These are phyloP conservation scores for Stenchaetothrips biformis DNA, from an alignment of 2,888 invertebrate species.

Conservation along the genomic window DNA sequence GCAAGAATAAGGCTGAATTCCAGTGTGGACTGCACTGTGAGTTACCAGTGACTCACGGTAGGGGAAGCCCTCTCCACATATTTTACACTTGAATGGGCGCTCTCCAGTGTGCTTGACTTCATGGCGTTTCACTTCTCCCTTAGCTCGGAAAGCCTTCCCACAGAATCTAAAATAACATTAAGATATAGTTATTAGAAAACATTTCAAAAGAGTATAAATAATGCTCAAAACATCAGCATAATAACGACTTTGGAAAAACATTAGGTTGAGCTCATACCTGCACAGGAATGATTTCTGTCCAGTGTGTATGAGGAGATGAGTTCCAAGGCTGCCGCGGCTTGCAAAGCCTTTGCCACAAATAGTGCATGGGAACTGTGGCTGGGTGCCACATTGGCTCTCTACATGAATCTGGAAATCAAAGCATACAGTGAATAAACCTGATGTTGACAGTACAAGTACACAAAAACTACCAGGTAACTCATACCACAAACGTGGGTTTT, in stretches of 20 bases:
- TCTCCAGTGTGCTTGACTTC: slow-evolving; percentile 49
- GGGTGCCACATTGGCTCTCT: slow-evolving; percentile 33
- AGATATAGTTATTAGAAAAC: neutral
- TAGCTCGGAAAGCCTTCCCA: slow-evolving; percentile 44
- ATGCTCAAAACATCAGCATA: neutral
- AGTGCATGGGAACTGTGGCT: slow-evolving; percentile 44
- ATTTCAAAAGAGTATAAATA: neutral
- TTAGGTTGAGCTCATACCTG: neutral
- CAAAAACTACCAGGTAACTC: too few relatives aligned
- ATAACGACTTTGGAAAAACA: neutral
- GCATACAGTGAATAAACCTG: neutral
- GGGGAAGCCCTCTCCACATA: slow-evolving; percentile 46
- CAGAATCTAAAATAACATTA: slow-evolving; percentile 40
- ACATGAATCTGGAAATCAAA: slow-evolving; percentile 32
- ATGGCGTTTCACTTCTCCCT: slow-evolving; percentile 45
- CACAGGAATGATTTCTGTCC: slow-evolving; percentile 43
- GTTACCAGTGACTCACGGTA: slow-evolving; percentile 50
- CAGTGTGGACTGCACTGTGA: slow-evolving; percentile 49
- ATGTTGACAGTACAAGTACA: too few relatives aligned
- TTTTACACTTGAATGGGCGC: slow-evolving; percentile 44
- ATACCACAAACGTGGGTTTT: slow-evolving; percentile 6
- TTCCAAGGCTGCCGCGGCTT: slow-evolving; percentile 48
- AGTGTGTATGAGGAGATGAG: slow-evolving; percentile 48
- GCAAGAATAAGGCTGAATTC: slow-evolving; percentile 50
- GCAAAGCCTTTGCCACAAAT: slow-evolving; percentile 41